Evolutionary conservation across 2,113 vertebrate genomes (phyloP).

Genomic region (Heloderma charlesbogerti): DNA sequence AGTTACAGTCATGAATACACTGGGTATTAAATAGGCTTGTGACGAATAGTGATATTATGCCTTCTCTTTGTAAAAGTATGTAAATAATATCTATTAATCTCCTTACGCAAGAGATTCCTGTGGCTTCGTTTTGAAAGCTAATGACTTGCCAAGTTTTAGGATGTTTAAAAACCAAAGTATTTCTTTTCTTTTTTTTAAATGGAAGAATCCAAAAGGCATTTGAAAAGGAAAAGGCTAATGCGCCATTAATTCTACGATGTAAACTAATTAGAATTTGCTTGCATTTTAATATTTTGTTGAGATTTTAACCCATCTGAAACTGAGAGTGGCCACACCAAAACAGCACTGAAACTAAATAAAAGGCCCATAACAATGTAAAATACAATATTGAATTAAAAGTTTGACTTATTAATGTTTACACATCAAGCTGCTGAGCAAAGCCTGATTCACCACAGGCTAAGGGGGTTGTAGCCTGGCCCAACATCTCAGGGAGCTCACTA

Average conservation of each 20-base stretch:
- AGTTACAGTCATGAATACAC: constrained; percentile 49
- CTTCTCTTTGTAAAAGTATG: constrained; percentile 12
- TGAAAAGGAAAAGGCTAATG: constrained; percentile 26
- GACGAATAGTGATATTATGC: constrained; percentile 35
- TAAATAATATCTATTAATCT: constrained; percentile 32
- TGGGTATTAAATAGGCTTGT: constrained; percentile 38
- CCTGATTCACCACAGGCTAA: too few relatives aligned
- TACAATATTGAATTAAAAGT: too few relatives aligned
- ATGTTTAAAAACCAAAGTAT: neutral
- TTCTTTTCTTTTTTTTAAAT: neutral
- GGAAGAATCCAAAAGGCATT: constrained; percentile 18
- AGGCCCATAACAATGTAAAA: neutral
- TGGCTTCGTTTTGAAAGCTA: constrained; percentile 16
- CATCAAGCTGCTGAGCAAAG: neutral
- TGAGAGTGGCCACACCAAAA: too few relatives aligned
- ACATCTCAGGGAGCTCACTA: too few relatives aligned
- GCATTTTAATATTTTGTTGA: neutral
- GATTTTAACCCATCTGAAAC: neutral
- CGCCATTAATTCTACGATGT: neutral
- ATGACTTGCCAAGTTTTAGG: neutral
- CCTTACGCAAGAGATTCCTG: constrained; percentile 1
- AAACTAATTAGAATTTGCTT: neutral
- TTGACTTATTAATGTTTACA: neutral
- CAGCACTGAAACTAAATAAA: too few relatives aligned
- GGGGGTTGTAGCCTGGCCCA: too few relatives aligned